phyloP scores from a whole-genome alignment of 37 sponge, comb jelly and placozoan genomes.

The Oopsacas minuta region DNA sequence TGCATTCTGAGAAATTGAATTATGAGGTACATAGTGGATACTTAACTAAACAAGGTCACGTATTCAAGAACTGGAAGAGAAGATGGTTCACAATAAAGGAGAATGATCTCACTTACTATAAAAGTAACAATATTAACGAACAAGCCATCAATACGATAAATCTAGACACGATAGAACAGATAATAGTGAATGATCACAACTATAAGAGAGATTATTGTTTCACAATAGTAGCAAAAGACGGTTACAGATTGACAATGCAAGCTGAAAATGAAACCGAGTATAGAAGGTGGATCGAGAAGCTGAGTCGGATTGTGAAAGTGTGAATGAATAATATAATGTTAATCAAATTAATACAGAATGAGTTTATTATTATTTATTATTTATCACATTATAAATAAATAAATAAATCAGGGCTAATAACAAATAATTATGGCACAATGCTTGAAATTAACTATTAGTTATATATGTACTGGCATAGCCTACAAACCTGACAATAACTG shows the following conservation, averaged over 20 bases:
- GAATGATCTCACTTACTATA: not conserved
- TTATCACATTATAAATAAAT: not conserved
- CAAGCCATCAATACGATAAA: not conserved
- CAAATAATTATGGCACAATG: not conserved
- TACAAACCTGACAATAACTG: no score
- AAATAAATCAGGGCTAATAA: not conserved
- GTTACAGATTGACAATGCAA: not conserved
- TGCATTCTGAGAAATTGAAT: not conserved
- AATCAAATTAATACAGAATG: no score
- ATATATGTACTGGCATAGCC: no score
- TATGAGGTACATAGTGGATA: not conserved
- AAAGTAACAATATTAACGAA: not conserved
- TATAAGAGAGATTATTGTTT: not conserved
- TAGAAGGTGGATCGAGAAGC: not conserved
- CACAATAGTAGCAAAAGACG: not conserved
- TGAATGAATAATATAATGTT: not conserved
- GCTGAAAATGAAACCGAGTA: conserved; percentile 16
- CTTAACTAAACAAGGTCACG: not conserved
- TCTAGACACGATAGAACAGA: not conserved
- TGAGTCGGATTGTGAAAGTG: not conserved
- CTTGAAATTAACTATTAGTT: no score
- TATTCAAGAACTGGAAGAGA: not conserved
- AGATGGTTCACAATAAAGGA: not conserved
- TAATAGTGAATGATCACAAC: not conserved
- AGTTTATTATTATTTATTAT: not conserved